Percentiles rank a stretch among this genome's conserved stretches.
Evolutionary conservation across 2,888 invertebrate genomes (phyloP).

Genomic region (Campopleginae sp.): DNA sequence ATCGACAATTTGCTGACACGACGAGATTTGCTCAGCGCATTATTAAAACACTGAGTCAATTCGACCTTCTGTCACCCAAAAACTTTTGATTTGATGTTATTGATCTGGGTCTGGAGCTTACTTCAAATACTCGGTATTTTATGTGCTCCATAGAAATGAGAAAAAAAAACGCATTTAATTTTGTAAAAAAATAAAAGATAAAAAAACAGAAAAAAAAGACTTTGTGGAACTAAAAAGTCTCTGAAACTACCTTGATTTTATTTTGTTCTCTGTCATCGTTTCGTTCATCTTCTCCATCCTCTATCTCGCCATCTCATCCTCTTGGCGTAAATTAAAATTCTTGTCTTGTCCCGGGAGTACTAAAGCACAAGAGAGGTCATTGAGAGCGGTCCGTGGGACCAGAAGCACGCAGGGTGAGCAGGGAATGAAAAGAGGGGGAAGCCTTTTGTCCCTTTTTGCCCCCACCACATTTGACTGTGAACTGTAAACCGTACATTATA

Average conservation of each 20-base stretch:
- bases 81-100: no score
- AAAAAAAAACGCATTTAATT: no score
- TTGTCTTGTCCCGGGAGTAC: conserved; percentile 49
- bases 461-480: conserved; percentile 52
- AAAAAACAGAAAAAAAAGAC: conserved; percentile 3
- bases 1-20: background rate
- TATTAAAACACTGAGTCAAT: background rate
- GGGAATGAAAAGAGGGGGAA: conserved; percentile 25
- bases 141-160: no score
- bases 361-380: conserved; percentile 65
- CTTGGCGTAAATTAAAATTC: conserved; percentile 67
- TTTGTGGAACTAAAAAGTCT: conserved; percentile 36
- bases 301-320: conserved; percentile 41
- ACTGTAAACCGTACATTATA: conserved; percentile 65
- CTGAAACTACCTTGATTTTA: conserved; percentile 57
- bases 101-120: no score
- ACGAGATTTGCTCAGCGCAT: background rate
- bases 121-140: no score
- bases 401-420: conserved; percentile 69
- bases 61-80: background rate
- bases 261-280: conserved; percentile 40
- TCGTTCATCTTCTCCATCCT: conserved; percentile 45
- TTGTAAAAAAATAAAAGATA: background rate
- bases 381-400: conserved; percentile 71
- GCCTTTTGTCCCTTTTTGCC: conserved; percentile 53